Evolutionary conservation across 2,113 vertebrate genomes (phyloP), one percentile per base, ranked within the genome.

Genomic region (Pan paniscus): DNA sequence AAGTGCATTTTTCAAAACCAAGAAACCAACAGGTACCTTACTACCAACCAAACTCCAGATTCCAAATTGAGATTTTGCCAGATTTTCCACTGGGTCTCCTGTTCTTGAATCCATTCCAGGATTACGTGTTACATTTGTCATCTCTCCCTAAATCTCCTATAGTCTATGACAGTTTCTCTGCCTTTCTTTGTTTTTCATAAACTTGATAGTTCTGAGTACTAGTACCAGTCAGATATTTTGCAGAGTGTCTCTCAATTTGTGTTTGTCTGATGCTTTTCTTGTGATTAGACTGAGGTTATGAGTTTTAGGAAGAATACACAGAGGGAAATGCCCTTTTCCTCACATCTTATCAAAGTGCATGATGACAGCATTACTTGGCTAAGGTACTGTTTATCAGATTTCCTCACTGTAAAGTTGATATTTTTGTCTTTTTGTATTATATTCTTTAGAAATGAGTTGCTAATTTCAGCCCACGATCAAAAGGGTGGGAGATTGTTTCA

Each of bases 271-370:
- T 61, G 55, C 76, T 91, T 92, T 80, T 32, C 93, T 95, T 78
- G 20, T 79, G 43, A 78, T 57, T 73, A 87, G 8, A 78, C 5
- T 11, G 11, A 50, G 20, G 50, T 70, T 57, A 38, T 32, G 35
- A 18, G 23, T 88, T 73, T 97, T 91, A 91, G 90, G 55, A 88
- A 84, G 40, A 86, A 14, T 38, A 50, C 46, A 52, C n/a, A 91
- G 68, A 67, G 32, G 4, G 27, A 67, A 57, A 38, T 67, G 8
- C 8, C 30, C 48, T 70, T 82, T 40, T 50, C 48, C 4, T 75
- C 14, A 61, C 32, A 40, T 83, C 35, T 7, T 83, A 30, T 55
- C 6, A 40, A 32, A 57, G 32, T 70, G 35, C 40, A 18, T 52
- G 48, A 67, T 32, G 20, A 35, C 7, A 67, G 12, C 7, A 20